Evolutionary conservation across 2,888 invertebrate genomes (phyloP).

Genomic region (Alloplasta piceator): DNA sequence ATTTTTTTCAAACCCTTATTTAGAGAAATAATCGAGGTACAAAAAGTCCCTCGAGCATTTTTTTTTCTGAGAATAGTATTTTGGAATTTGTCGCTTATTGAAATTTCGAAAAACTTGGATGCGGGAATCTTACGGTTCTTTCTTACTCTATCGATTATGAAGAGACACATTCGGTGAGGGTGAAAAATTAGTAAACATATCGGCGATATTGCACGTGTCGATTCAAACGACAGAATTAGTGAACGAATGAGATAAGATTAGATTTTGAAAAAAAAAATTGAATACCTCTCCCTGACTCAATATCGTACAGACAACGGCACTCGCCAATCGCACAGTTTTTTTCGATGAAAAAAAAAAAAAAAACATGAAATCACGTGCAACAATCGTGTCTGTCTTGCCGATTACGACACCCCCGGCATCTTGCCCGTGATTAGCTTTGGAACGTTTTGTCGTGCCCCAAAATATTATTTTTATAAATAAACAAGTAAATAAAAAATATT

Average conservation of each 20-base stretch:
- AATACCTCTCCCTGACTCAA: constrained; percentile 5
- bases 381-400: constrained; percentile 19
- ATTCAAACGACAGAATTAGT: constrained; percentile 21
- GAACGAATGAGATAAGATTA: constrained; percentile 11
- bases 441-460: constrained; percentile 77
- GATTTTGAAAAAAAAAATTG: constrained; percentile 10
- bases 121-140: not conserved
- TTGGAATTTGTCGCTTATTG: no score
- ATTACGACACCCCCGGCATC: constrained; percentile 52
- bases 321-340: not conserved
- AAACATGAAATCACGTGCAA: constrained; percentile 30
- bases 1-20: no score
- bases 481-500: constrained; percentile 67
- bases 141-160: constrained; percentile 22
- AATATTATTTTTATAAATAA: constrained; percentile 82
- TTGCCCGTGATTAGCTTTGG: constrained; percentile 68
- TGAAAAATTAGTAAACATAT: constrained; percentile 54
- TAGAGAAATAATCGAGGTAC: no score
- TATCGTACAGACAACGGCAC: no score
- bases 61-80: no score
- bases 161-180: constrained; percentile 25
- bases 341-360: constrained; percentile 28
- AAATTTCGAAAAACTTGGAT: no score
- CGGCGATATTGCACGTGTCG: constrained; percentile 28
- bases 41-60: no score